Evolutionary conservation across 2,888 invertebrate species (phyloP).

Genomic region (Odiellus spinosus): DNA sequence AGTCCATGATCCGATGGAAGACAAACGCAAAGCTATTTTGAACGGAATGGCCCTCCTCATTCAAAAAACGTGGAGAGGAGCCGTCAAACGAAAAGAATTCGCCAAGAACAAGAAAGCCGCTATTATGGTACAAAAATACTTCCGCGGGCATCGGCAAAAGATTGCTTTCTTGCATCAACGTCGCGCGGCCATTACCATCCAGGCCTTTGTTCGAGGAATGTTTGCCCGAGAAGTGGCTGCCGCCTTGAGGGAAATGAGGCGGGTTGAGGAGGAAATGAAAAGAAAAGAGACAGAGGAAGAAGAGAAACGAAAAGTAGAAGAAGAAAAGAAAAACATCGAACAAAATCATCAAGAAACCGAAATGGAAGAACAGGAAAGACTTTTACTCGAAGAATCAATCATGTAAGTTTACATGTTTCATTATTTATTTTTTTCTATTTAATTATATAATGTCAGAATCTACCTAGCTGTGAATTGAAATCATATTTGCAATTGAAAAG

Average conservation of each 20-base stretch:
- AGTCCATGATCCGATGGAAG: slow-evolving; percentile 70
- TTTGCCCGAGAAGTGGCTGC: slow-evolving; percentile 63
- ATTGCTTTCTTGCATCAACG: slow-evolving; percentile 61
- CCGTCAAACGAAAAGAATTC: slow-evolving; percentile 48
- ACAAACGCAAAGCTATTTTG: slow-evolving; percentile 51
- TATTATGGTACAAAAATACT: slow-evolving; percentile 62
- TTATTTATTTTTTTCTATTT: background rate
- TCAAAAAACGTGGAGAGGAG: slow-evolving; percentile 56
- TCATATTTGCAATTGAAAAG: too few species aligned
- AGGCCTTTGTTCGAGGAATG: slow-evolving; percentile 57
- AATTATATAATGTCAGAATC: background rate
- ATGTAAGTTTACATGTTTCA: slow-evolving; percentile 9
- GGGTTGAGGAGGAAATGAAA: slow-evolving; percentile 16
- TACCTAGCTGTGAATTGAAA: too few species aligned
- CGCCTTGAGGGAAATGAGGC: slow-evolving; percentile 58
- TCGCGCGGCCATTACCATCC: slow-evolving; percentile 70
- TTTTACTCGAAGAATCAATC: slow-evolving; percentile 38
- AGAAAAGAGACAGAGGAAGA: background rate
- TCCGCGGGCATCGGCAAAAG: slow-evolving; percentile 67
- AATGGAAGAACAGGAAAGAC: slow-evolving; percentile 19
- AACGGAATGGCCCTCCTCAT: slow-evolving; percentile 52
- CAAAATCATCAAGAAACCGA: slow-evolving; percentile 20
- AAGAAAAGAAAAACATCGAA: slow-evolving; percentile 23
- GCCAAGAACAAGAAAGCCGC: slow-evolving; percentile 47
- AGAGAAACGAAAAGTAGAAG: slow-evolving; percentile 19